These are phyloP conservation scores for Oreochromis tanganicae DNA, from an alignment of 2,113 vertebrate species.

Conservation along the genomic window DNA sequence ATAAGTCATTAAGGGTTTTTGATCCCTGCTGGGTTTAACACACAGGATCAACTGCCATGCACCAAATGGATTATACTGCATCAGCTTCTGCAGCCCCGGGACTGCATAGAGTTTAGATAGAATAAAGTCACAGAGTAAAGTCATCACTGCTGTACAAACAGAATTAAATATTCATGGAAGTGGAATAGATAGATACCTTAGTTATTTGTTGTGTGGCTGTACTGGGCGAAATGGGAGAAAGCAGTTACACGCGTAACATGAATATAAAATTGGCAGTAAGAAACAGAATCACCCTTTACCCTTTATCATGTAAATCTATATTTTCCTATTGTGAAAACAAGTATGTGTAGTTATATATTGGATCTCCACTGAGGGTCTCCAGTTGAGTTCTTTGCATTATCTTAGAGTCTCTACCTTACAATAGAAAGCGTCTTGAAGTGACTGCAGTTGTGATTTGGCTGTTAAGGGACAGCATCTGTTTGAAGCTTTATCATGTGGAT, in stretches of 20 bases:
- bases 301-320: neutral
- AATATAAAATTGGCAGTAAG: neutral
- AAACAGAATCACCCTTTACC: neutral
- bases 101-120: neutral
- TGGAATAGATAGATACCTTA: neutral
- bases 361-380: neutral
- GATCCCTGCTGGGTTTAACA: neutral
- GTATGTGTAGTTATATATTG: neutral
- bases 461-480: neutral
- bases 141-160: constrained; percentile 24
- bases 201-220: constrained; percentile 1
- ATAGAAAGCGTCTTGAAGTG: neutral
- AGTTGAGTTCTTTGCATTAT: neutral
- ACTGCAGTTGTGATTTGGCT: neutral
- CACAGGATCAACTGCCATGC: neutral
- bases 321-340: neutral
- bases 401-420: neutral
- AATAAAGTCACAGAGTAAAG: constrained; percentile 16
- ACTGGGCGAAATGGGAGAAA: neutral
- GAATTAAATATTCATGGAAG: constrained; percentile 41
- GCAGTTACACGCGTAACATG: neutral
- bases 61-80: neutral
- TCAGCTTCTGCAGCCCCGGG: neutral
- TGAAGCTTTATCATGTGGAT: neutral
- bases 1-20: neutral